phyloP scores from a whole-genome alignment of 2,113 vertebrate species.

The Pavo muticus region DNA sequence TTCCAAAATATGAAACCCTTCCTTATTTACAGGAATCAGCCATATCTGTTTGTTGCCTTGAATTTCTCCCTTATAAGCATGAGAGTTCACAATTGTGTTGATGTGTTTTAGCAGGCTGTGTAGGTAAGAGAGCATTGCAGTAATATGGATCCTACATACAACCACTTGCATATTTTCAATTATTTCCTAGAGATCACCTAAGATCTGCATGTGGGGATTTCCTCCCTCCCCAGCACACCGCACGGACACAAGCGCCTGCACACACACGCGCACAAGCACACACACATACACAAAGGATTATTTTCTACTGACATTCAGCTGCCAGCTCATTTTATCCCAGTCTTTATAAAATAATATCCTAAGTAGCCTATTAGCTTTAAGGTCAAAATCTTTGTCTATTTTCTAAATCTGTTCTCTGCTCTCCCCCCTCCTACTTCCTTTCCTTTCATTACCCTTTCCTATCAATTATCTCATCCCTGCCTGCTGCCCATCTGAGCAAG shows the following conservation, averaged over 20 bases:
- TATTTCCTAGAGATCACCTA: conserved; percentile 32
- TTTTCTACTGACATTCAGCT: conserved; percentile 52
- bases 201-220: background rate
- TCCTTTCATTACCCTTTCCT: conserved; percentile 76
- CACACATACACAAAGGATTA: background rate
- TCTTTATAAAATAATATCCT: conserved; percentile 69
- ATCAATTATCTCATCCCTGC: conserved; percentile 76
- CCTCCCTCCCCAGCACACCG: background rate
- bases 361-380: conserved; percentile 72
- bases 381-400: conserved; percentile 75
- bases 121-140: background rate
- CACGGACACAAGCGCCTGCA: fast-evolving
- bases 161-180: fast-evolving
- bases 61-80: background rate
- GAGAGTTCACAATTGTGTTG: background rate
- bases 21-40: background rate
- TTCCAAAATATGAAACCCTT: background rate
- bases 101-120: background rate
- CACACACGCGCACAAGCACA: background rate
- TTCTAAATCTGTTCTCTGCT: conserved; percentile 57
- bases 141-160: background rate
- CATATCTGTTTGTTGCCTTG: fast-evolving
- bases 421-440: conserved; percentile 37
- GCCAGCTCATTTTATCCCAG: conserved; percentile 44
- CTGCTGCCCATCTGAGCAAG: conserved; percentile 72